Conservation (phyloP, 2,113 vertebrate species). For the Cyphomyrus plagiostoma region DNA sequence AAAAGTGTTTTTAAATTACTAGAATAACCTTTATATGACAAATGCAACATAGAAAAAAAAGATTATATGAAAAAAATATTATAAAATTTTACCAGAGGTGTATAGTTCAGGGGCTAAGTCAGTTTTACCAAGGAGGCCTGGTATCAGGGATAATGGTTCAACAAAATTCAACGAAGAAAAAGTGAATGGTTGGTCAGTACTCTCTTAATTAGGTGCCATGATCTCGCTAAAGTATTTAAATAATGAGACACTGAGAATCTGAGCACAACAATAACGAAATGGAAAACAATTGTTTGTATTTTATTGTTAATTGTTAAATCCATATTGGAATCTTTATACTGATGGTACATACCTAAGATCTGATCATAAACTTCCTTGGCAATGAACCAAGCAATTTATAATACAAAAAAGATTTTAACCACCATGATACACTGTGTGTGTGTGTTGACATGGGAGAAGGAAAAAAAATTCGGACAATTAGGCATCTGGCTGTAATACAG, state of each 20-base stretch:
- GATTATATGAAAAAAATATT: neutral
- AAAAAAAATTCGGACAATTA: neutral
- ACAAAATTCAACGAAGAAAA: neutral
- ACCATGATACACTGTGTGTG: neutral
- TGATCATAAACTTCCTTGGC: neutral
- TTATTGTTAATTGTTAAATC: neutral
- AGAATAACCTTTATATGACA: neutral
- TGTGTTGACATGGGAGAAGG: neutral
- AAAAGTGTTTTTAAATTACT: neutral
- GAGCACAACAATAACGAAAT: neutral
- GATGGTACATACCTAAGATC: neutral
- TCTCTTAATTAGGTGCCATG: neutral
- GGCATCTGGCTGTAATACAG: neutral
- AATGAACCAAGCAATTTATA: neutral
- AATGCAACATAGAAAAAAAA: neutral
- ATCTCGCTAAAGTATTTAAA: neutral
- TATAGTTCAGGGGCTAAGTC: too few species aligned
- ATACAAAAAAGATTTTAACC: neutral
- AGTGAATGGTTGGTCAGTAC: neutral
- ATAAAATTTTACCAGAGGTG: neutral
- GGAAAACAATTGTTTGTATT: neutral
- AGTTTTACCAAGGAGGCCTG: too few species aligned
- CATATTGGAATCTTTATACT: neutral
- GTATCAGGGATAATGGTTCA: neutral
- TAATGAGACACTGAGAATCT: neutral